Percentiles rank a stretch among this genome's conserved stretches.
Conservation (phyloP, 2,888 invertebrate genomes). For the Eupelmus urozonus region DNA sequence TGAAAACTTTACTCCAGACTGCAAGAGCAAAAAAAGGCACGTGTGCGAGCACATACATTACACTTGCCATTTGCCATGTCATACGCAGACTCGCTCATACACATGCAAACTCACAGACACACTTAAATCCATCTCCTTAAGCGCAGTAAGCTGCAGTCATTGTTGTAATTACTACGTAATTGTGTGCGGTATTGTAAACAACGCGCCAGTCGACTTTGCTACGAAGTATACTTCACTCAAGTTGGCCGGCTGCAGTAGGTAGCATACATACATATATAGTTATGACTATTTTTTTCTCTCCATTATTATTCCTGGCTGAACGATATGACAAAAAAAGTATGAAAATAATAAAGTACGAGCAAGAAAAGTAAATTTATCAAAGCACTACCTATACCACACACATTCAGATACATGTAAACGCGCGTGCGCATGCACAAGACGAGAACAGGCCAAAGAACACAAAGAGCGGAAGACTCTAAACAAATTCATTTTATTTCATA, state of each 20-base stretch:
- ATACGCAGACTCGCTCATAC: not conserved
- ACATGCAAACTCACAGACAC: constrained; percentile 8
- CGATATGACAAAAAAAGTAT: constrained; percentile 4
- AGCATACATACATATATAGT: constrained; percentile 45
- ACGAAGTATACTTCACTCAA: constrained; percentile 63
- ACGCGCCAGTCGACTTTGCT: constrained; percentile 57
- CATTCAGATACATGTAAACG: not conserved
- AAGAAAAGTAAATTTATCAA: not conserved
- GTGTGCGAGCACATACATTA: constrained; percentile 18
- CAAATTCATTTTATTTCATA: not conserved
- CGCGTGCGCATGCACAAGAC: constrained; percentile 35
- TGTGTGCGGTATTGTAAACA: constrained; percentile 53
- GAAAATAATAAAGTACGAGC: not conserved
- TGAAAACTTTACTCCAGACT: not conserved
- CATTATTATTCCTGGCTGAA: constrained; percentile 27
- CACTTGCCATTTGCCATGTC: not conserved
- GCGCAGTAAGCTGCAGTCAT: constrained; percentile 57
- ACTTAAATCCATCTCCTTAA: constrained; percentile 44
- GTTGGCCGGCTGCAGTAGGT: constrained; percentile 61
- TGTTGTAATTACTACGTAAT: constrained; percentile 56
- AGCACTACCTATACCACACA: not conserved
- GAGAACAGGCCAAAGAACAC: constrained; percentile 59
- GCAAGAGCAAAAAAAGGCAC: constrained; percentile 2
- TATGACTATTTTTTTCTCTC: constrained; percentile 44
- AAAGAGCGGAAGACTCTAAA: no score